phyloP scores from a whole-genome alignment of 2,888 invertebrate species.

The Griposia aprilina region DNA sequence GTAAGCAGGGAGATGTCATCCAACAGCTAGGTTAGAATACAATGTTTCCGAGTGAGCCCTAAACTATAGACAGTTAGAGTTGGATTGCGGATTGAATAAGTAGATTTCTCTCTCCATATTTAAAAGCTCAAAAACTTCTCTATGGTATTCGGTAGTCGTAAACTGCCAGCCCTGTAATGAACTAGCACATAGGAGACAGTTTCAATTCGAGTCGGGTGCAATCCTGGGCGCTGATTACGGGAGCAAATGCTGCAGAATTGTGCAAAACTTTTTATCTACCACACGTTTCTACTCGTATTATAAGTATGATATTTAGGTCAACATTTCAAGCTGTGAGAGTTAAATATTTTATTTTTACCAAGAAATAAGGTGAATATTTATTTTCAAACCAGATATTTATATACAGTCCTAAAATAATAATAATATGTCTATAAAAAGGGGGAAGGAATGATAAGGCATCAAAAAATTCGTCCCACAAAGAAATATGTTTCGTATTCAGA shows the following conservation, averaged over 20 bases:
- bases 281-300: constrained; percentile 18
- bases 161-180: constrained; percentile 25
- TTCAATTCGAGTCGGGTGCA: constrained; percentile 36
- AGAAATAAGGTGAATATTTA: neutral
- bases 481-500: no score
- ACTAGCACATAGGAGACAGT: constrained; percentile 24
- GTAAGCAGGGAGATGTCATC: no score
- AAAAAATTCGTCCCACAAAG: no score
- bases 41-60: no score
- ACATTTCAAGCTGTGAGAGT: neutral
- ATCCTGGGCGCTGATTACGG: constrained; percentile 35
- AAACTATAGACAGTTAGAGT: no score
- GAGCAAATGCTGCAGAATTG: constrained; percentile 32
- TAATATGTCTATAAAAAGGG: no score
- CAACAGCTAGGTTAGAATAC: no score
- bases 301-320: neutral
- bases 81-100: neutral
- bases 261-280: constrained; percentile 20
- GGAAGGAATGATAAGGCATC: no score
- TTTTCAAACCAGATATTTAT: neutral
- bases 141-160: neutral
- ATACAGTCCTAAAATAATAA: no score
- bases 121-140: neutral
- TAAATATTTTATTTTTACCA: neutral
- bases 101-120: neutral